Percentiles rank a stretch among this genome's conserved stretches.
These are phyloP conservation scores for Stichopus horrens DNA, from an alignment of 53 echinoderm and acorn worm species.

Conservation along the genomic window DNA sequence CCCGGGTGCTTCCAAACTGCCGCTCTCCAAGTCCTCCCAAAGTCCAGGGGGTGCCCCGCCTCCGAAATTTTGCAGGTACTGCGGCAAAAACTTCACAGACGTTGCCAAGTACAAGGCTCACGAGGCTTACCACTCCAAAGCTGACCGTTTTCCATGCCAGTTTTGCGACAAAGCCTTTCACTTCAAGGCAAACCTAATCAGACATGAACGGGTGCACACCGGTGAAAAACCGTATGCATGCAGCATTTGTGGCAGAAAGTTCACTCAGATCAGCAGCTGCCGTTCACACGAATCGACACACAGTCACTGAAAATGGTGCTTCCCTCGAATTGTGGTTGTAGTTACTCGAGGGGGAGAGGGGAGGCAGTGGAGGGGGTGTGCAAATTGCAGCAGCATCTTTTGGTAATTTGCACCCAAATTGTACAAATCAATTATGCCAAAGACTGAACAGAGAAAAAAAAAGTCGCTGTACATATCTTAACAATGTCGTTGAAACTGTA, in stretches of 20 bases:
- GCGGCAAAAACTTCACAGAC: not conserved
- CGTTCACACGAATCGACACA: slow-evolving; percentile 1
- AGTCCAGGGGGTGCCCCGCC: too few relatives aligned
- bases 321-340: too few relatives aligned
- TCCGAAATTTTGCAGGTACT: not conserved
- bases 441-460: too few relatives aligned
- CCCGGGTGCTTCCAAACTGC: too few relatives aligned
- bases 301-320: not conserved
- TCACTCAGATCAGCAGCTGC: not conserved
- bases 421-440: too few relatives aligned
- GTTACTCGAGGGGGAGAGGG: too few relatives aligned
- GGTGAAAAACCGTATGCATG: not conserved
- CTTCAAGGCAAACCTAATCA: not conserved
- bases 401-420: too few relatives aligned
- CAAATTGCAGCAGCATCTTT: too few relatives aligned
- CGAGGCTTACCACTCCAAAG: not conserved
- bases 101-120: not conserved
- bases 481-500: too few relatives aligned
- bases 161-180: slow-evolving; percentile 8
- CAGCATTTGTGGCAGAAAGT: not conserved
- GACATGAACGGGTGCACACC: not conserved
- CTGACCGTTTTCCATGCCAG: not conserved
- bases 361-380: too few relatives aligned
- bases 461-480: too few relatives aligned
- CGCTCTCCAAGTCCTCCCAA: too few relatives aligned